A percentile compares a stretch with the other conserved stretches of the same genome.
These are phyloP conservation scores for Meloe dianella DNA, from an alignment of 2,888 invertebrate genomes.

Conservation along the genomic window DNA sequence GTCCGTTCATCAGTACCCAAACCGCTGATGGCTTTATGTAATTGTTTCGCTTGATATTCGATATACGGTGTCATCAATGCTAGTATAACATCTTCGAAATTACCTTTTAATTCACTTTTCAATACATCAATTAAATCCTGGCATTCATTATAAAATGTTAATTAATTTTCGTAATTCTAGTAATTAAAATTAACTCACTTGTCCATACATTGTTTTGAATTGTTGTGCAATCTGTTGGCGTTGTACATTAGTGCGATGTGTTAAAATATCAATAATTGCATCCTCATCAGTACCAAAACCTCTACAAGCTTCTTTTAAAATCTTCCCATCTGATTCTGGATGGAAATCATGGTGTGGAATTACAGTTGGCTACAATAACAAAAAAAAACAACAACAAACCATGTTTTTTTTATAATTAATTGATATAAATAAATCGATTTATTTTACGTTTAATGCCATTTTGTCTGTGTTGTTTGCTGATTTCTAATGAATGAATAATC, in stretches of 20 bases:
- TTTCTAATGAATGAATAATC: too few species aligned
- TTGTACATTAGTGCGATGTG: constrained; percentile 67
- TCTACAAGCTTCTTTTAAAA: constrained; percentile 46
- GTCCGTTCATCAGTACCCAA: constrained; percentile 82
- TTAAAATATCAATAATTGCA: constrained; percentile 67
- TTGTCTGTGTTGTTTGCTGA: neutral
- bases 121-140: constrained; percentile 81
- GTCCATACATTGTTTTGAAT: constrained; percentile 66
- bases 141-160: too few species aligned
- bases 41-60: constrained; percentile 80
- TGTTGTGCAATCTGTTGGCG: constrained; percentile 68
- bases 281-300: constrained; percentile 64
- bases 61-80: constrained; percentile 82
- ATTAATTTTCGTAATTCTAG: too few species aligned
- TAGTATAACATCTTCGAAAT: constrained; percentile 81
- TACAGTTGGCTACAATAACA: neutral
- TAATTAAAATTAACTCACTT: constrained; percentile 59
- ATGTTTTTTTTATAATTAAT: too few species aligned
- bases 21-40: constrained; percentile 82
- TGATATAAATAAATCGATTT: neutral
- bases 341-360: neutral
- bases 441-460: neutral
- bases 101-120: constrained; percentile 87
- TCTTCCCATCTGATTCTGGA: constrained; percentile 26
- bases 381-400: neutral